Conservation (phyloP, 2,888 invertebrate species). For the Empis livida region DNA sequence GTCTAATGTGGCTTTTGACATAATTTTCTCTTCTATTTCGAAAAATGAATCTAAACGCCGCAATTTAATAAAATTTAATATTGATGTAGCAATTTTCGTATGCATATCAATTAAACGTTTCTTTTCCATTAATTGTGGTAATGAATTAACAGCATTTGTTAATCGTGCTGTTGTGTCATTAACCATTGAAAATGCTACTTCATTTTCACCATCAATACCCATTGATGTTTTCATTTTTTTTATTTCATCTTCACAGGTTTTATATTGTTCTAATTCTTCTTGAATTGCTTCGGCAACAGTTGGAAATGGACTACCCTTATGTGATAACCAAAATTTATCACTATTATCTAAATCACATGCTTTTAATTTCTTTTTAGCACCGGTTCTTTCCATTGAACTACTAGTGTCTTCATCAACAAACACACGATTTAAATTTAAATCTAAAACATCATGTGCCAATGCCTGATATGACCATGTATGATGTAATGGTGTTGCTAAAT, state of each 20-base stretch:
- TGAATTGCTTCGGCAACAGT: conserved; percentile 98
- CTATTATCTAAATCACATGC: conserved; percentile 80
- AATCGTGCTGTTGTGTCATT: conserved; percentile 86
- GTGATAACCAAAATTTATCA: conserved; percentile 86
- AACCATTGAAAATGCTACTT: conserved; percentile 74
- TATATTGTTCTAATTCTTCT: conserved; percentile 91
- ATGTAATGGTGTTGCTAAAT: conserved; percentile 95
- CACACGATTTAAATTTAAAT: conserved; percentile 74
- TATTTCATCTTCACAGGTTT: conserved; percentile 88
- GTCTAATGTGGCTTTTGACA: conserved; percentile 74
- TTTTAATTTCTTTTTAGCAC: conserved; percentile 63
- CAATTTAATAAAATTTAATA: conserved; percentile 72
- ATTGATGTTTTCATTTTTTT: conserved; percentile 87
- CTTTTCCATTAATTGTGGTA: conserved; percentile 94
- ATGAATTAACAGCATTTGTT: conserved; percentile 87
- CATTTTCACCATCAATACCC: conserved; percentile 83
- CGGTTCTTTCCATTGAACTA: conserved; percentile 28
- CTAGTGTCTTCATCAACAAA: conserved; percentile 52
- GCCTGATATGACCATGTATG: conserved; percentile 99
- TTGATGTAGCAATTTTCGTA: conserved; percentile 92
- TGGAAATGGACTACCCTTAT: conserved; percentile 89
- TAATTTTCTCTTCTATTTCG: conserved; percentile 95
- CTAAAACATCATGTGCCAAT: conserved; percentile 88
- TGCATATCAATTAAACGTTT: conserved; percentile 98
- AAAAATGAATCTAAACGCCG: conserved; percentile 91